A percentile compares a stretch with the other conserved stretches of the same genome.
Conservation (phyloP, 2,113 vertebrate genomes). For the Aphelocoma coerulescens region DNA sequence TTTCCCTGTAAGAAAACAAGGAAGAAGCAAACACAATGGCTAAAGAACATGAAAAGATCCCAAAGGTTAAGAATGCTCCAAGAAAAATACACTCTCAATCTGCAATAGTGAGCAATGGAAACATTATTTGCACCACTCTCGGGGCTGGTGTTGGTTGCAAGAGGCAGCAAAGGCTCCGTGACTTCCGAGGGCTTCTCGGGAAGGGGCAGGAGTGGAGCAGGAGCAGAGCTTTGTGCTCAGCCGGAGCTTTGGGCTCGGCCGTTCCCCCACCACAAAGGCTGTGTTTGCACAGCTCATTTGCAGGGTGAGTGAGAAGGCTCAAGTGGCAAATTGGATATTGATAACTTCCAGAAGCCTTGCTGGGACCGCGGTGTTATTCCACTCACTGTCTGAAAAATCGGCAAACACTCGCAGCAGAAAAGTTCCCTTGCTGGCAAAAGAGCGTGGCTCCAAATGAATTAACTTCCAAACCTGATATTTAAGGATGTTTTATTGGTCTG, state of each 20-base stretch:
- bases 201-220: not conserved
- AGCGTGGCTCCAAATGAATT: conserved; percentile 32
- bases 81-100: conserved; percentile 42
- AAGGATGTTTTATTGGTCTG: conserved; percentile 43
- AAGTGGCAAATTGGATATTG: conserved; percentile 15
- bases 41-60: conserved; percentile 46
- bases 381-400: not conserved
- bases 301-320: conserved; percentile 13
- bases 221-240: not conserved
- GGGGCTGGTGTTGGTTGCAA: not conserved
- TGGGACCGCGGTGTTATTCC: not conserved
- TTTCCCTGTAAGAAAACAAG: conserved; percentile 28
- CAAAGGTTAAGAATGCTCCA: conserved; percentile 48
- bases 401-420: not conserved
- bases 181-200: not conserved
- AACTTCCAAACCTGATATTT: conserved; percentile 45
- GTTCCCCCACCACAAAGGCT: not conserved
- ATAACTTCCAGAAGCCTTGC: conserved; percentile 48
- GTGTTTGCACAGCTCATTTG: not conserved
- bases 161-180: not conserved
- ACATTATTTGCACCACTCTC: not conserved
- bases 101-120: not conserved
- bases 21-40: conserved; percentile 44
- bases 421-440: not conserved
- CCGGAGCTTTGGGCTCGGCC: not conserved